Conservation (phyloP, 1,140 invertebrate species). For the Halyomorpha halys region DNA sequence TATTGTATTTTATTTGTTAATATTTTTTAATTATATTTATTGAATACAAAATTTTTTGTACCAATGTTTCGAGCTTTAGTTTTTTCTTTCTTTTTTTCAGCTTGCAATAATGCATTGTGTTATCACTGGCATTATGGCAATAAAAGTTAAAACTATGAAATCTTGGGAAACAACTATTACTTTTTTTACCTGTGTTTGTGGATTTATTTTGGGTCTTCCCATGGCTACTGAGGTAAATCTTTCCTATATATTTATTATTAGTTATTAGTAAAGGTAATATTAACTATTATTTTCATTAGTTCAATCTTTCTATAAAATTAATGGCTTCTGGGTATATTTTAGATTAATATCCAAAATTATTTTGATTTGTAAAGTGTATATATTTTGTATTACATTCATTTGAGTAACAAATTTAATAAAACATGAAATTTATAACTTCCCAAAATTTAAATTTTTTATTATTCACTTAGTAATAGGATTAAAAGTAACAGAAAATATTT, state of each 20-base stretch:
- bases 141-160: constrained; percentile 57
- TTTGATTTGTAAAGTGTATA: too few species aligned
- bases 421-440: too few species aligned
- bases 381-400: too few species aligned
- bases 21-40: background rate
- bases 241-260: constrained; percentile 14
- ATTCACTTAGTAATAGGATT: too few species aligned
- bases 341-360: too few species aligned
- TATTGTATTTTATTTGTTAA: background rate
- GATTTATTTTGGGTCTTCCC: constrained; percentile 72
- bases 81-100: constrained; percentile 40
- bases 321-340: too few species aligned
- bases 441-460: too few species aligned
- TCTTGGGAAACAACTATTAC: constrained; percentile 77
- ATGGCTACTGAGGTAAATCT: constrained; percentile 74
- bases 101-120: constrained; percentile 70
- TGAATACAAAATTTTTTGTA: background rate
- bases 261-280: too few species aligned
- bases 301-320: too few species aligned
- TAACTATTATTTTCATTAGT: too few species aligned
- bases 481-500: too few species aligned
- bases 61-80: background rate
- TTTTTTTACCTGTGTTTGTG: constrained; percentile 71
- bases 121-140: constrained; percentile 65
- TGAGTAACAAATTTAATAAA: too few species aligned